Evolutionary conservation across 2,797 vertebrate species (phyloP).

Genomic region (Pteropus rufus): DNA sequence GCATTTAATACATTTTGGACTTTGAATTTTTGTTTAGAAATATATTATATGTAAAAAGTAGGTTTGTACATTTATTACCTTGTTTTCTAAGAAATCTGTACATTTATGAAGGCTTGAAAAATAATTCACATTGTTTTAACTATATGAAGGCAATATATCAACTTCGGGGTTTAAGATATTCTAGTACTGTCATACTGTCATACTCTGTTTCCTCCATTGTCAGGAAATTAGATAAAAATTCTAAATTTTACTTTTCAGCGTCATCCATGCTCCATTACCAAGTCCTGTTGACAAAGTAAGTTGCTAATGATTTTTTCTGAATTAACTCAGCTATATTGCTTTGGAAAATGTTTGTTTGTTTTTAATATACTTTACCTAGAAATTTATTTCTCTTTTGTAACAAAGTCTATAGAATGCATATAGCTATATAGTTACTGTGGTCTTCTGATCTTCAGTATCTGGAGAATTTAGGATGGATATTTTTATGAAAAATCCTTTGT

Average conservation of each 20-base stretch:
- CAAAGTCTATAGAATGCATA: not conserved
- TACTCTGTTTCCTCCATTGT: constrained; percentile 59
- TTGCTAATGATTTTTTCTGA: constrained; percentile 45
- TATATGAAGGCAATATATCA: constrained; percentile 5
- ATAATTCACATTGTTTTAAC: constrained; percentile 38
- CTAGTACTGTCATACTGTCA: not conserved
- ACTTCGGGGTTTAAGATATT: constrained; percentile 77
- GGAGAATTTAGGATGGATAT: constrained; percentile 10
- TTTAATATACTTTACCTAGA: constrained; percentile 44
- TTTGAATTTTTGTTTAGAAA: constrained; percentile 39
- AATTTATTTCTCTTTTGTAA: constrained; percentile 44
- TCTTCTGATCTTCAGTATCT: not conserved
- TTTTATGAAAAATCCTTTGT: constrained; percentile 27
- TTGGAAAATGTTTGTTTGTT: constrained; percentile 32
- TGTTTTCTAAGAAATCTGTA: constrained; percentile 20
- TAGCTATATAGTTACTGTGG: not conserved
- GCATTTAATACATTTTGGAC: not conserved
- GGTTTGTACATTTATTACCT: not conserved
- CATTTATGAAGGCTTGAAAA: constrained; percentile 22
- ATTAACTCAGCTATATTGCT: constrained; percentile 1
- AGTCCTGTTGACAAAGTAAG: constrained; percentile 99
- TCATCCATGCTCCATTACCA: constrained; percentile 96
- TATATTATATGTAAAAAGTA: constrained; percentile 6
- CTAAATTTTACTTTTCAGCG: constrained; percentile 85
- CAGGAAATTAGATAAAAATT: constrained; percentile 71